phyloP scores from a whole-genome alignment of 2,888 invertebrate species.

The Diadegma fenestrale region DNA sequence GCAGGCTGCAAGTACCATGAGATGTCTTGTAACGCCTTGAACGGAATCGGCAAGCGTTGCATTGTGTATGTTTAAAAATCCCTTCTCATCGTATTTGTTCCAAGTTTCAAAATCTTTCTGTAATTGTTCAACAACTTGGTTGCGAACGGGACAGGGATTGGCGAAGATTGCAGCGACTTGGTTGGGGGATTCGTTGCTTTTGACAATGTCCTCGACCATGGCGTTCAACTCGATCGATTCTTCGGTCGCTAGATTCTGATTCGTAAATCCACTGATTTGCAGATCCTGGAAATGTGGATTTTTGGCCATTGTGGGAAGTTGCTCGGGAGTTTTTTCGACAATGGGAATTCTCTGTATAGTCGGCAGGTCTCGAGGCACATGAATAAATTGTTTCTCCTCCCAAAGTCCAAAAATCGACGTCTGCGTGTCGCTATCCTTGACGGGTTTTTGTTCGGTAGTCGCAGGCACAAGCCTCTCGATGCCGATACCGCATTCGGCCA shows the following conservation, averaged over 20 bases:
- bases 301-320: not conserved
- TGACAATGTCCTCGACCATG: slow-evolving; percentile 31
- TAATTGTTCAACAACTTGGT: slow-evolving; percentile 69
- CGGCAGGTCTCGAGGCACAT: slow-evolving; percentile 24
- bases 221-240: slow-evolving; percentile 16
- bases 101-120: slow-evolving; percentile 73
- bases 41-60: slow-evolving; percentile 75
- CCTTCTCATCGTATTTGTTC: slow-evolving; percentile 74
- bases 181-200: slow-evolving; percentile 29
- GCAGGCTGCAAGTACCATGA: slow-evolving; percentile 74
- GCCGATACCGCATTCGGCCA: slow-evolving; percentile 78
- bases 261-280: not conserved
- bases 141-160: slow-evolving; percentile 57
- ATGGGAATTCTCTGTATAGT: slow-evolving; percentile 34
- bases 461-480: slow-evolving; percentile 74
- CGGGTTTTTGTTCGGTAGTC: slow-evolving; percentile 57
- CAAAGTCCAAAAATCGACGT: slow-evolving; percentile 77
- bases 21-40: slow-evolving; percentile 72
- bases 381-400: slow-evolving; percentile 56
- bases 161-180: slow-evolving; percentile 71
- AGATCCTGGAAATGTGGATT: slow-evolving; percentile 52
- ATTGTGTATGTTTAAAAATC: slow-evolving; percentile 78
- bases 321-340: not conserved
- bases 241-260: not conserved
- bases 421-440: slow-evolving; percentile 75